Conservation (phyloP, 1,140 invertebrate genomes). For the Solenopsis invicta region DNA sequence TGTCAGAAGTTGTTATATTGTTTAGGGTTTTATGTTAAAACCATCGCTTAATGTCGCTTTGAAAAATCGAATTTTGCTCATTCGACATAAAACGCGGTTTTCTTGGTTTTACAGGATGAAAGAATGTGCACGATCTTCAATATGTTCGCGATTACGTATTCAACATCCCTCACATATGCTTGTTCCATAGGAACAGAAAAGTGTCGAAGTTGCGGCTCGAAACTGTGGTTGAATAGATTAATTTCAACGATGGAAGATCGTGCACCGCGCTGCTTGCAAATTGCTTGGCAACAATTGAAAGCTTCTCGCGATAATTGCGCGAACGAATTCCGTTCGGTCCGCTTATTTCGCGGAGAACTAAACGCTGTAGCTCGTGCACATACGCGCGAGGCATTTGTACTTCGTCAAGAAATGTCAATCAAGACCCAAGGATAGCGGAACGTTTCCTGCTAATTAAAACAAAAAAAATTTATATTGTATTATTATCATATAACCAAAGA, state of each 20-base stretch:
- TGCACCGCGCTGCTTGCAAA: constrained; percentile 77
- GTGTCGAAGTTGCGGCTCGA: too few relatives aligned
- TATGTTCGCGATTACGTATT: background rate
- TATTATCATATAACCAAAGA: too few relatives aligned
- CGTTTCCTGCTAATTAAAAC: constrained; percentile 4
- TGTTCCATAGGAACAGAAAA: background rate
- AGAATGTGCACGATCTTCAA: constrained; percentile 45
- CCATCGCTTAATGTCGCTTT: constrained; percentile 44
- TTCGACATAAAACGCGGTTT: constrained; percentile 52
- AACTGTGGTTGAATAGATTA: too few relatives aligned
- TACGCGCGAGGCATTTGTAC: constrained; percentile 73
- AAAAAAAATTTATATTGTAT: too few relatives aligned
- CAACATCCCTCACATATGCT: background rate
- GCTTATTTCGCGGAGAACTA: constrained; percentile 82
- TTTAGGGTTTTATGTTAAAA: constrained; percentile 58
- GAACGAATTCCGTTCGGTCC: constrained; percentile 66
- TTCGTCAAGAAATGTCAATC: constrained; percentile 28
- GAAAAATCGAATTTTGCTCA: background rate
- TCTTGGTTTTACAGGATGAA: constrained; percentile 6
- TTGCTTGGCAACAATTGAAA: constrained; percentile 79
- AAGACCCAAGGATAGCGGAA: constrained; percentile 14
- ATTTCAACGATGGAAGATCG: constrained; percentile 69
- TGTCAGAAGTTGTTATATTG: constrained; percentile 45
- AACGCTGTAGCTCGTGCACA: constrained; percentile 77
- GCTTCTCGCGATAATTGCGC: constrained; percentile 79